Evolutionary conservation across 2,888 invertebrate species (phyloP), one percentile per base, ranked within the genome.

Genomic region (Agrochola lychnidis): DNA sequence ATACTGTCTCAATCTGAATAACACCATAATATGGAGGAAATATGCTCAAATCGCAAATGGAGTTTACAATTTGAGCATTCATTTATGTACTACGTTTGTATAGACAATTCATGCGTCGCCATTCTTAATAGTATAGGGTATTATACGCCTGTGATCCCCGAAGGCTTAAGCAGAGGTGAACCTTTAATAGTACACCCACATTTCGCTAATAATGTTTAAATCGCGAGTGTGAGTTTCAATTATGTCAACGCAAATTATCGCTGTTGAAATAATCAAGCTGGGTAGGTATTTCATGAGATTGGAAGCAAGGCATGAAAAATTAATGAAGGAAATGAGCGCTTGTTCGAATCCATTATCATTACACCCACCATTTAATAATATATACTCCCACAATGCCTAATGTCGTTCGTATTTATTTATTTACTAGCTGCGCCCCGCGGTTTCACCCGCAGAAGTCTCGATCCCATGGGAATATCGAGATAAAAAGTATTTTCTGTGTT

Each of bases 331-430:
- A 69, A 62, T 68, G 25, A 53, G 5, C 45, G 22, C 36, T 77
- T 25, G 0, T 61, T 66, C 5, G 6, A 14, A 40, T 4, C 6
- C 16, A 45, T 63, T 57, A 56, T 59, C 36, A 48, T 22, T 16
- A 56, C 30, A 30, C 42, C 30, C 16, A 53, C 45, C 30, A 53
- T 73, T 36, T 56, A 19, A 45, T 69, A 16, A 42, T 61, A 42
- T 19, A 30, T 51, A 77, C 67, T 42, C 59, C 48, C 68, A 66
- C 56, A 51, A 51, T 51, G 30, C 10, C 3, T 36, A 40, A 76
- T 76, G 66, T 59, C 30, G 3, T 7, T 9, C 5, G 3, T 66
- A 48, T 67, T 4, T 42, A 4, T 48, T 30, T 30, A 30, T 30
- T 30, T 30, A 30, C 30, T 30, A 30, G 30, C 30, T 1, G 30